Percentiles rank a stretch among this genome's conserved stretches.
Conservation (phyloP, 2,797 vertebrate species). For the Furcifer pardalis region DNA sequence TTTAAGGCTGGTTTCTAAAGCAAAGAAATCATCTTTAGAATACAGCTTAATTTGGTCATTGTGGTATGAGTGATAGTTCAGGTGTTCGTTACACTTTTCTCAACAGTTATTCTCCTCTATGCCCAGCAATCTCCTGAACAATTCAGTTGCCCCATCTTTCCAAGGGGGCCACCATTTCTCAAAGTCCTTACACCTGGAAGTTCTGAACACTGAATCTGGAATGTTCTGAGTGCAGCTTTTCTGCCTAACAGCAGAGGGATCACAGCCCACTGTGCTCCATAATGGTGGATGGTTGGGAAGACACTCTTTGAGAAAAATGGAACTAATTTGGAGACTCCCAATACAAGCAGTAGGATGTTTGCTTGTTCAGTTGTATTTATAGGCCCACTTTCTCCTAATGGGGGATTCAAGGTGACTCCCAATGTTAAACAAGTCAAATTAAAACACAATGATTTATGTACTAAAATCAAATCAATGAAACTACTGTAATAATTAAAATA, state of each 20-base stretch:
- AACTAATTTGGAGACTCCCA: not conserved
- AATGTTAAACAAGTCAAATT: too few species aligned
- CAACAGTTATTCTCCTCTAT: not conserved
- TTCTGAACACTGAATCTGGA: not conserved
- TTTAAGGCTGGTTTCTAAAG: not conserved
- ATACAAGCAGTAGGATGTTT: too few species aligned
- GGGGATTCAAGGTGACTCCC: too few species aligned
- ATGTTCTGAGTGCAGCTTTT: not conserved
- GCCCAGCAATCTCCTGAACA: not conserved
- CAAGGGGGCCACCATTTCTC: too few species aligned
- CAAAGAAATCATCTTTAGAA: not conserved
- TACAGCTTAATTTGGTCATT: not conserved
- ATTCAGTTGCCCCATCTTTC: not conserved
- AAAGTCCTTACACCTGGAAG: not conserved
- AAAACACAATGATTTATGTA: too few species aligned
- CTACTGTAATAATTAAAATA: too few species aligned
- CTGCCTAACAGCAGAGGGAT: not conserved
- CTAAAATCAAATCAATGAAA: too few species aligned
- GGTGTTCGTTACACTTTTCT: not conserved
- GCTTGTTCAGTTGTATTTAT: too few species aligned
- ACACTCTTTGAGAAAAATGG: not conserved
- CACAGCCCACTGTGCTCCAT: not conserved
- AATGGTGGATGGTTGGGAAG: not conserved
- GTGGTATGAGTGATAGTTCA: not conserved
- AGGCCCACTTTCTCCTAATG: too few species aligned